phyloP scores from a whole-genome alignment of 2,113 vertebrate genomes.

The Amblyornis subalaris region DNA sequence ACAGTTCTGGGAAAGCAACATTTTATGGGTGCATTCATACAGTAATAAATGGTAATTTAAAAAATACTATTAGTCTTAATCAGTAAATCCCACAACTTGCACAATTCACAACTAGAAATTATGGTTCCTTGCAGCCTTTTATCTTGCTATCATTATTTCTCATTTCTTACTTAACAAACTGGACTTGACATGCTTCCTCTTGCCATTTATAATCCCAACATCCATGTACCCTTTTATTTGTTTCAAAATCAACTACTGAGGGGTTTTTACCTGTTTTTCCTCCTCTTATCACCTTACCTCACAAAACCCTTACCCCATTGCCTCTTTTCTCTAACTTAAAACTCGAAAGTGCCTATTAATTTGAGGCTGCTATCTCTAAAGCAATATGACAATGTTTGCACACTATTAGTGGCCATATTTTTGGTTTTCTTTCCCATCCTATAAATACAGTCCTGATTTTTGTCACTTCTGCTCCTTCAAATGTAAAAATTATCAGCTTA shows the following conservation, averaged over 20 bases:
- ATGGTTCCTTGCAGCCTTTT: not conserved
- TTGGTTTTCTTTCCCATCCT: not conserved
- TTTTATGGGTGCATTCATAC: not conserved
- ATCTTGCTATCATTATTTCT: not conserved
- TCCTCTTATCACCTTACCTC: not conserved
- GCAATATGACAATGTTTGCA: not conserved
- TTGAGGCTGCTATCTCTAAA: not conserved
- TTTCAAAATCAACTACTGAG: not conserved
- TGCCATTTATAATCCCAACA: not conserved
- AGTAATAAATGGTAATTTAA: not conserved
- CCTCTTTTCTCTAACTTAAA: not conserved
- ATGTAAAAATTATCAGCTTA: not conserved
- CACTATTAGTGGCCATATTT: not conserved
- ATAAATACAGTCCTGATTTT: not conserved
- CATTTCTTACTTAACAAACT: not conserved
- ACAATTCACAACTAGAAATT: not conserved
- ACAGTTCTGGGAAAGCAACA: not conserved
- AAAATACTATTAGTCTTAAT: not conserved
- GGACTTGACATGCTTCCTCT: not conserved
- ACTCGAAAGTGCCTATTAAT: not conserved
- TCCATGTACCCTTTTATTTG: not conserved
- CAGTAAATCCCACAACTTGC: not conserved
- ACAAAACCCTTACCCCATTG: not conserved
- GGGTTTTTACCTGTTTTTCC: not conserved
- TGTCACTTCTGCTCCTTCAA: not conserved